Base-by-base conservation (phyloP, 2,888 invertebrate genomes). In the Pterobdella sp. region DNA sequence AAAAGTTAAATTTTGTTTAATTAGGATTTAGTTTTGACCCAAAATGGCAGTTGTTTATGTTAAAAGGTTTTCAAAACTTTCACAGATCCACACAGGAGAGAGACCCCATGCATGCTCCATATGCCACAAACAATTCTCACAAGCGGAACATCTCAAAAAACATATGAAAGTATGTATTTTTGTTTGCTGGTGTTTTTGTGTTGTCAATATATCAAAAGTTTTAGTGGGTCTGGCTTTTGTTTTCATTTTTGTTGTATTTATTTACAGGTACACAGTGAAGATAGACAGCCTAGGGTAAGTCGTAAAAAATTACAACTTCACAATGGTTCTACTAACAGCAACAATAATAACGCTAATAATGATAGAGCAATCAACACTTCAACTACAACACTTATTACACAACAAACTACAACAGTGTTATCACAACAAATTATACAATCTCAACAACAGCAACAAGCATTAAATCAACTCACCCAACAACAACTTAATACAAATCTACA, bases 81-180 rank as follows among this genome's bases (percentile, higher is more conserved):
- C 26, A 22, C 60, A 56, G 60, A 71, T 71, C 71, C 71, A 71
- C 71, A 71, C 71, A 26, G 71, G 71, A 18, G 71, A 71, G 36
- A 32, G 71, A 63, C 71, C 71, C 1, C 71, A 71, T 36, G 71
- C 34, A 32, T 71, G 71, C n/a, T 14, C 32, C 63, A 35, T 63
- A 1, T 71, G 71, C 63, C 60, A 63, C 34, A 71, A 71, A 36
- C 71, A 71, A 60, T 71, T 71, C 71, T 63, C 63, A 26, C 71
- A 71, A 63, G 71, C 71, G 1, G 71, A 71, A 36, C 71, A 71
- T 34, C 71, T 71, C 34, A 71, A 71, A 26, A 71, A 71, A 26
- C 71, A 71, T 26, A 26, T 52, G 35, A 42, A 56, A 31, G 60
- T 56, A n/a, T 22, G 60, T 56, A 42, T 18, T 42, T 14, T 22